A percentile compares a stretch with the other conserved stretches of the same genome.
Conservation (phyloP, 2,113 vertebrate genomes). For the Pelodiscus sinensis region DNA sequence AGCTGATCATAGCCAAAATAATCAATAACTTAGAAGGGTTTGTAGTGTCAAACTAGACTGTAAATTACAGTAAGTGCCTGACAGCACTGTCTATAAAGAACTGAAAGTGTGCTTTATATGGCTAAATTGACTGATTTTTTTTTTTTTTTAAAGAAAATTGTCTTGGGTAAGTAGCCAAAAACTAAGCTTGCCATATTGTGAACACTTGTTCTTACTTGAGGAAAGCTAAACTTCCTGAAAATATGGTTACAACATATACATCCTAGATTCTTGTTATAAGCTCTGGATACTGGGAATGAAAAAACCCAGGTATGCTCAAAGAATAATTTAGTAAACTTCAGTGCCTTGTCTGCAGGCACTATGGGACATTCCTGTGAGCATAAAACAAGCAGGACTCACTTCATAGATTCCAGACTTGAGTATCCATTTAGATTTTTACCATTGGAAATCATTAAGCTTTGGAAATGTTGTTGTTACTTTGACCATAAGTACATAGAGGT, state of each 20-base stretch:
- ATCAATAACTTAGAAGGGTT: background rate
- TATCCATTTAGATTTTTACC: background rate
- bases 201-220: background rate
- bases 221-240: background rate
- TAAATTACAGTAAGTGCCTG: background rate
- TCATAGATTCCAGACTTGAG: background rate
- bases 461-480: background rate
- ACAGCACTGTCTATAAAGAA: background rate
- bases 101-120: background rate
- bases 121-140: background rate
- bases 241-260: background rate
- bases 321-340: background rate
- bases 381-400: background rate
- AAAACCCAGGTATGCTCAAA: background rate
- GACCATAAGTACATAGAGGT: background rate
- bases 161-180: background rate
- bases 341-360: background rate
- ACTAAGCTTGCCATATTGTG: background rate
- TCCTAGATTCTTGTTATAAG: background rate
- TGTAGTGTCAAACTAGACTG: background rate
- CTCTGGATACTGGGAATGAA: background rate
- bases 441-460: background rate
- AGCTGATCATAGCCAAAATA: slow-evolving; percentile 12
- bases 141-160: background rate
- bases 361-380: background rate